A percentile compares a stretch with the other conserved stretches of the same genome.
Conservation (phyloP, 2,113 vertebrate species). For the Rana temporaria region DNA sequence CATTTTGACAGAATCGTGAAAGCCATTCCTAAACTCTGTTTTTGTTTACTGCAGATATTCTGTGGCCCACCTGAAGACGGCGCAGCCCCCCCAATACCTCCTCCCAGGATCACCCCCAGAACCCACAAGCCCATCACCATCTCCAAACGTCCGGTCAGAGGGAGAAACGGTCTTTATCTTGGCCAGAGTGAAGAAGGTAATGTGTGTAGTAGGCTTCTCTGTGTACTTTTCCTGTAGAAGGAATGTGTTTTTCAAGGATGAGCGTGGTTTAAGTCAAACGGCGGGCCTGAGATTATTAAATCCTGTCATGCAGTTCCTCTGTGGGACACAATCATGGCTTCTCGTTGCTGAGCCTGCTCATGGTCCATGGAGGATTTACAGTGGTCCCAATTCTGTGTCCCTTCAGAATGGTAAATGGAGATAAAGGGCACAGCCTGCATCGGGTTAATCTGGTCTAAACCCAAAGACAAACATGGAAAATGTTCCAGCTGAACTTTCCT, state of each 20-base stretch:
- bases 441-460: too few species aligned
- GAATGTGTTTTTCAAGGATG: neutral
- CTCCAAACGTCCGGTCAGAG: conserved; percentile 88
- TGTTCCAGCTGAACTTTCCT: too few species aligned
- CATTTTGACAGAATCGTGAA: neutral
- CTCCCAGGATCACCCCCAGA: conserved; percentile 86
- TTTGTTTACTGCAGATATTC: conserved; percentile 82
- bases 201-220: neutral
- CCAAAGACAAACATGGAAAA: too few species aligned
- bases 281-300: too few species aligned
- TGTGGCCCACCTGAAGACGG: conserved; percentile 86
- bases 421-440: too few species aligned
- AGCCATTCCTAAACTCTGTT: neutral
- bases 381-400: too few species aligned
- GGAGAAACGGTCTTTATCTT: conserved; percentile 76
- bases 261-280: too few species aligned
- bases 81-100: conserved; percentile 82
- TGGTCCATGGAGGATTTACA: too few species aligned
- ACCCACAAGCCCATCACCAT: conserved; percentile 96
- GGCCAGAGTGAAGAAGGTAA: conserved; percentile 79
- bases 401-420: too few species aligned
- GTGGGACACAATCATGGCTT: too few species aligned
- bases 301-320: too few species aligned
- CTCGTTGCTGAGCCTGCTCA: too few species aligned
- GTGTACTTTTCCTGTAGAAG: neutral